Percentiles rank a stretch among this genome's conserved stretches.
Conservation (phyloP, 2,797 vertebrate genomes). For the Chelon labrosus region DNA sequence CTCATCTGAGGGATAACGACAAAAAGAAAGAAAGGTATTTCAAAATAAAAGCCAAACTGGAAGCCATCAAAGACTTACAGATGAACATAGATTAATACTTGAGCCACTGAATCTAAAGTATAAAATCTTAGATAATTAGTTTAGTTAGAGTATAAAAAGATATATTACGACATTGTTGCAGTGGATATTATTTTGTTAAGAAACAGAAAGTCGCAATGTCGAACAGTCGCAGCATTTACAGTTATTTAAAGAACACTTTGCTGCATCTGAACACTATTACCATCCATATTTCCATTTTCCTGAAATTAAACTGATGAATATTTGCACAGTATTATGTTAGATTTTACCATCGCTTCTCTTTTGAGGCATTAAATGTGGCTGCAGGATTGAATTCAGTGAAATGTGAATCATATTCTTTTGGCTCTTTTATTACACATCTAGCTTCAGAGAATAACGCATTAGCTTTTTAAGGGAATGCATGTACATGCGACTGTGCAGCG, state of each 20-base stretch:
- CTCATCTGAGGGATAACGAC: conserved; percentile 4
- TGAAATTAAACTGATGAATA: no score
- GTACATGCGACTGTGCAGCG: not conserved
- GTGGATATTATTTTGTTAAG: no score
- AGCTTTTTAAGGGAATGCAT: not conserved
- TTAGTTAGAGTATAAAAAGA: not conserved
- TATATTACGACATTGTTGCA: no score
- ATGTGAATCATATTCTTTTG: not conserved
- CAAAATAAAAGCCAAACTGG: not conserved
- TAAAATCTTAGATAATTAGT: no score
- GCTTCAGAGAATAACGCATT: not conserved
- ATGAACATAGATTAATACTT: no score
- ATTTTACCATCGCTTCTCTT: not conserved
- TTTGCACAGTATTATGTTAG: no score
- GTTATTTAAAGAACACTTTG: no score
- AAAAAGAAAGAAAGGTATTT: not conserved
- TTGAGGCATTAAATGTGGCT: not conserved
- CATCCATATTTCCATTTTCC: no score
- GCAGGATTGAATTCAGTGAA: not conserved
- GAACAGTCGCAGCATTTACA: not conserved
- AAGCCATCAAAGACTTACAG: not conserved
- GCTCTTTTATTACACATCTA: not conserved
- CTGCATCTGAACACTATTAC: no score
- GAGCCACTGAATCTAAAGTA: not conserved
- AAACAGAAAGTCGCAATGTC: no score